Evolutionary conservation across 1,140 invertebrate genomes (phyloP).

Genomic region (Drosophila ercepeae): DNA sequence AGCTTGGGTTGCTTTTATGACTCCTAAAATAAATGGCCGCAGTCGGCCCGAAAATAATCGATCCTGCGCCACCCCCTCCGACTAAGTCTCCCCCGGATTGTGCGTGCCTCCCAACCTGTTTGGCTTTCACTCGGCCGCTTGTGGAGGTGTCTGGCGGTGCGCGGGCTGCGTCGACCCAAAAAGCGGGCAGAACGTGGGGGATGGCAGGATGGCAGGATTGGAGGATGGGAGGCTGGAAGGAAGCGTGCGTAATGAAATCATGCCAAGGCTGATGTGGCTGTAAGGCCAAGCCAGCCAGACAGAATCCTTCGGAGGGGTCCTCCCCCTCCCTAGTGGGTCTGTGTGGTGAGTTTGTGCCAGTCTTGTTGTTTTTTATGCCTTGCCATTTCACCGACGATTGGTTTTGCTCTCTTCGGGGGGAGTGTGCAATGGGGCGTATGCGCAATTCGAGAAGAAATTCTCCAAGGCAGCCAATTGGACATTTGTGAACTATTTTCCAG

Average conservation of each 20-base stretch:
- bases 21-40: slow-evolving; percentile 59
- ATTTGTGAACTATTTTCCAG: slow-evolving; percentile 40
- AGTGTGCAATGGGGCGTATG: slow-evolving; percentile 69
- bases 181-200: slow-evolving; percentile 8
- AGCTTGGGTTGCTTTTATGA: slow-evolving; percentile 30
- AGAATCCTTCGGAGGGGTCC: slow-evolving; percentile 9
- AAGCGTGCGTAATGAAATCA: slow-evolving; percentile 71
- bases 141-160: slow-evolving; percentile 71
- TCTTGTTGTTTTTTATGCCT: slow-evolving; percentile 18
- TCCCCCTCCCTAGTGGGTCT: not conserved
- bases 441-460: slow-evolving; percentile 52
- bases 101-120: slow-evolving; percentile 64
- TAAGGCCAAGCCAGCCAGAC: slow-evolving; percentile 24
- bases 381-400: slow-evolving; percentile 68
- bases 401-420: slow-evolving; percentile 18
- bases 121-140: slow-evolving; percentile 41
- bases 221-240: slow-evolving; percentile 14
- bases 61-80: slow-evolving; percentile 22
- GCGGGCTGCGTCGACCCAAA: slow-evolving; percentile 57
- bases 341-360: slow-evolving; percentile 1
- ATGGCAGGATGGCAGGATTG: no score
- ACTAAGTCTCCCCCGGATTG: slow-evolving; percentile 14
- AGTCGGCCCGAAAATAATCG: slow-evolving; percentile 68
- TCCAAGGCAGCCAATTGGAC: slow-evolving; percentile 7
- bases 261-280: slow-evolving; percentile 67